These are phyloP conservation scores for Cosmia trapezina DNA, from an alignment of 2,888 invertebrate genomes.

Conservation along the genomic window DNA sequence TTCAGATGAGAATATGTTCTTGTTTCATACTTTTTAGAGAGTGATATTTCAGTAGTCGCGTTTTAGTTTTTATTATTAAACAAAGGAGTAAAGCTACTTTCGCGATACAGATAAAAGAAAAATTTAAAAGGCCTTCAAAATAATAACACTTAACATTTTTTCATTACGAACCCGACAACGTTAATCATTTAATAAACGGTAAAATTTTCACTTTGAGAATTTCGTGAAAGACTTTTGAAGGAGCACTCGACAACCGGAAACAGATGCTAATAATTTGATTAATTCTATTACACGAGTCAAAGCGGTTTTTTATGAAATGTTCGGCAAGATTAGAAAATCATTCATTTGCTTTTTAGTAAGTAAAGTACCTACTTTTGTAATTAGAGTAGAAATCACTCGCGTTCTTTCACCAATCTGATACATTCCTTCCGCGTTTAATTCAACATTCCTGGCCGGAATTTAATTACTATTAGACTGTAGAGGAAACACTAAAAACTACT, in stretches of 20 bases:
- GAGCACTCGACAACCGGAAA: conserved; percentile 52
- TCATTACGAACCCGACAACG: conserved; percentile 18
- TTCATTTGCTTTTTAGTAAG: conserved; percentile 7
- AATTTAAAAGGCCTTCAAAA: not conserved
- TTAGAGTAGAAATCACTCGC: not conserved
- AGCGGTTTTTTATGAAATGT: conserved; percentile 19
- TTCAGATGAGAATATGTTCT: no score
- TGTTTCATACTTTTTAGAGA: no score
- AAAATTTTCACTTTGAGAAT: conserved; percentile 40
- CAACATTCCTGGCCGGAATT: not conserved
- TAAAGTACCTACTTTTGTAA: not conserved
- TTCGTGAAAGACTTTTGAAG: conserved; percentile 43
- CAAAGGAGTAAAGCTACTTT: not conserved
- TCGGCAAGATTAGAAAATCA: conserved; percentile 19
- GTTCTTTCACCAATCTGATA: not conserved
- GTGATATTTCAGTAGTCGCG: no score
- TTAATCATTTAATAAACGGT: conserved; percentile 47
- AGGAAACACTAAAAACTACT: not conserved
- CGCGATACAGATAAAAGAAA: not conserved
- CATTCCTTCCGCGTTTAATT: not conserved
- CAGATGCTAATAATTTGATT: conserved; percentile 70
- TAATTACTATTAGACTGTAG: not conserved
- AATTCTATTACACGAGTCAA: conserved; percentile 65
- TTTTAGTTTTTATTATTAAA: no score
- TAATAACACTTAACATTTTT: conserved; percentile 19